These are phyloP conservation scores for Formica aserva DNA, from an alignment of 2,888 invertebrate genomes.

Conservation along the genomic window DNA sequence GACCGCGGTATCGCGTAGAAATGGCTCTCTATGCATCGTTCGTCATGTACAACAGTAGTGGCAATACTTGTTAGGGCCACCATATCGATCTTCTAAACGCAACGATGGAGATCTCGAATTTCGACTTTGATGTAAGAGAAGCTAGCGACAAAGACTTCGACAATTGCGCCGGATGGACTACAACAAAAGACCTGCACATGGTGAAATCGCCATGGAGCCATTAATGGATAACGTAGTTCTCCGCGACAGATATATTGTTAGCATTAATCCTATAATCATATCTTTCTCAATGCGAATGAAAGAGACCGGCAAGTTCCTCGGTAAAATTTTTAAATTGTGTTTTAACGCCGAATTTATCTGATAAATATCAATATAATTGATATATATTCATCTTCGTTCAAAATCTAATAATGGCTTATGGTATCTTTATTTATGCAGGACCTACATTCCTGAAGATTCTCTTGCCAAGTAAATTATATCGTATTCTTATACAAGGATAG, in stretches of 20 bases:
- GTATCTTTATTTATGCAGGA: neutral
- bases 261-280: neutral
- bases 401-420: neutral
- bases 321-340: neutral
- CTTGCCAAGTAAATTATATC: conserved; percentile 92
- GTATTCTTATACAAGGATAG: conserved; percentile 98
- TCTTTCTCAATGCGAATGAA: neutral
- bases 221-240: conserved; percentile 93
- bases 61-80: conserved; percentile 89
- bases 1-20: conserved; percentile 86
- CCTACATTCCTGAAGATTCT: neutral
- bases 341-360: neutral
- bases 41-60: conserved; percentile 89
- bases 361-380: neutral
- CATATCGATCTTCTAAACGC: conserved; percentile 96
- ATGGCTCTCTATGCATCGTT: conserved; percentile 95
- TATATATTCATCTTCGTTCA: neutral
- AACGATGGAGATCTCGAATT: conserved; percentile 93
- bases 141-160: conserved; percentile 94
- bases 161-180: conserved; percentile 91
- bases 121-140: conserved; percentile 94
- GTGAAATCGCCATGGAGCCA: conserved; percentile 97
- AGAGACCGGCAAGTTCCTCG: neutral
- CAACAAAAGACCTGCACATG: conserved; percentile 91
- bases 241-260: neutral